These are phyloP conservation scores for Lipophrys pholis DNA, from an alignment of 2,113 vertebrate species.

Conservation along the genomic window DNA sequence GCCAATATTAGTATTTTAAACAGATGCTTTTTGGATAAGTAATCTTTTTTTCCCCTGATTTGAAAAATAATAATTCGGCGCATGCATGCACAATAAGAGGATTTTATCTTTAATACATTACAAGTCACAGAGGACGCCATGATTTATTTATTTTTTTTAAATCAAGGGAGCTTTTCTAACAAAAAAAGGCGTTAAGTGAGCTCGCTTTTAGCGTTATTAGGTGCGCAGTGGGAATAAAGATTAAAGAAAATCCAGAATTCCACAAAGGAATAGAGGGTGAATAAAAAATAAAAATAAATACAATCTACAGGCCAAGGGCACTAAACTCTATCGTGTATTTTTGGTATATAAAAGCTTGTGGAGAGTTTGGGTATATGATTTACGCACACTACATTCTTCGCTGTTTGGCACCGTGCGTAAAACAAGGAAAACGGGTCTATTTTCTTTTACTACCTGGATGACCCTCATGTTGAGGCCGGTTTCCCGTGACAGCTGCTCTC, in stretches of 20 bases:
- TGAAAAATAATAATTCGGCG: too few species aligned
- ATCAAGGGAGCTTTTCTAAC: conserved; percentile 3
- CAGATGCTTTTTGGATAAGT: too few species aligned
- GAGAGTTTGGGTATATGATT: too few species aligned
- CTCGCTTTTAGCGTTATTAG: conserved; percentile 27
- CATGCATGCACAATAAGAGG: too few species aligned
- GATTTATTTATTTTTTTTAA: background rate
- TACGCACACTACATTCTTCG: too few species aligned
- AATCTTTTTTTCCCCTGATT: too few species aligned
- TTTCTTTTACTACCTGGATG: conserved; percentile 86
- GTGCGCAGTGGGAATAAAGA: conserved; percentile 33
- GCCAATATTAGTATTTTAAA: background rate
- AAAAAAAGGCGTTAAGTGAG: conserved; percentile 24
- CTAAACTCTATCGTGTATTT: too few species aligned
- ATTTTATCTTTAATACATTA: background rate
- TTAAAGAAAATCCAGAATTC: conserved; percentile 14
- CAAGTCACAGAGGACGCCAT: background rate
- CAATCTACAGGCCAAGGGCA: too few species aligned
- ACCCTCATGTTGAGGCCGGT: conserved; percentile 98
- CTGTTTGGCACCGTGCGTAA: too few species aligned
- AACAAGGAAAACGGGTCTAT: background rate
- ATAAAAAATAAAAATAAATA: background rate
- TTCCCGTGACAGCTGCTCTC: conserved; percentile 97
- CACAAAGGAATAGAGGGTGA: too few species aligned
- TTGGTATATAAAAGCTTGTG: too few species aligned